Conservation (phyloP, 2,888 invertebrate species). For the Masnerella sp. region DNA sequence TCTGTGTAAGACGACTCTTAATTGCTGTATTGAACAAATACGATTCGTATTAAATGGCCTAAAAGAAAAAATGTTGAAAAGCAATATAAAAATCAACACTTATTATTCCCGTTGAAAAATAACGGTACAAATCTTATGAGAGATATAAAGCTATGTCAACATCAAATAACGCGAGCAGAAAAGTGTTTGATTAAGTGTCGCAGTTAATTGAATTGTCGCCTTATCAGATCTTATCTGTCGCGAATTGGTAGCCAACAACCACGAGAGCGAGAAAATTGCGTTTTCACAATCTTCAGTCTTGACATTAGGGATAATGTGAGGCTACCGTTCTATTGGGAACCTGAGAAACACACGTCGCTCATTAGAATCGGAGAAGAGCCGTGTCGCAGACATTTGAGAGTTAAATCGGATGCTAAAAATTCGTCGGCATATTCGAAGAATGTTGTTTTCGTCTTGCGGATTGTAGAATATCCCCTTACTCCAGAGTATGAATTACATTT, state of each 20-base stretch:
- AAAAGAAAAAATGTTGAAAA: too few relatives aligned
- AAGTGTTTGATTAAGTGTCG: neutral
- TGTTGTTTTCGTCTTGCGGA: slow-evolving; percentile 14
- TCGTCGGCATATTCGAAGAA: slow-evolving; percentile 15
- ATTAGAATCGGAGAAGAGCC: slow-evolving; percentile 10
- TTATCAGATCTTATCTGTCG: slow-evolving; percentile 35
- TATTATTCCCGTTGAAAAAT: too few relatives aligned
- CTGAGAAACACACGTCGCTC: neutral
- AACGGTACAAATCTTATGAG: too few relatives aligned
- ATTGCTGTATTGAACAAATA: slow-evolving; percentile 10
- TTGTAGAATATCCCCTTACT: slow-evolving; percentile 43
- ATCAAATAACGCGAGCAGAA: too few relatives aligned
- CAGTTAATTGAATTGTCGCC: slow-evolving; percentile 15
- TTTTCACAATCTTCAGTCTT: slow-evolving; percentile 15
- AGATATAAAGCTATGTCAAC: too few relatives aligned
- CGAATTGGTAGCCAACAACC: slow-evolving; percentile 9
- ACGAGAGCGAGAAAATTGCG: neutral
- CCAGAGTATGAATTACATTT: slow-evolving; percentile 34
- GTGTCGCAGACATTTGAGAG: slow-evolving; percentile 5
- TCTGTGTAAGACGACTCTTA: slow-evolving; percentile 10
- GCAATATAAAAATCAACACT: too few relatives aligned
- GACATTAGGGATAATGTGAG: slow-evolving; percentile 12
- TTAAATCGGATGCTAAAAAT: slow-evolving; percentile 27
- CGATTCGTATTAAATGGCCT: neutral
- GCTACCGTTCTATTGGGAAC: neutral